Evolutionary conservation across 2,797 vertebrate species (phyloP).

Genomic region (Chrysocyon brachyurus): DNA sequence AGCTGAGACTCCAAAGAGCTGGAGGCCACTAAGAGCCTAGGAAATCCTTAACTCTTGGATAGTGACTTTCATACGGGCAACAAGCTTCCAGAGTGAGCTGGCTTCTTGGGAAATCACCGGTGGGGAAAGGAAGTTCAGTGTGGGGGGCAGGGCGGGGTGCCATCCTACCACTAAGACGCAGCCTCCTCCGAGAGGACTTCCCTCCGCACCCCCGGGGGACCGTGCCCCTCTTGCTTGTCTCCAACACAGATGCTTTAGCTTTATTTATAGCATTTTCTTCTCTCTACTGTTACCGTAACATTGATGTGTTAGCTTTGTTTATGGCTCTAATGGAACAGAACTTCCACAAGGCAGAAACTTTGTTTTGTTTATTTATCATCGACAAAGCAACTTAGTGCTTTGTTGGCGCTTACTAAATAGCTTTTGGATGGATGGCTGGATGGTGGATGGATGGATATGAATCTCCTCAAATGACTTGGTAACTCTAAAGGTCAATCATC

Average conservation of each 20-base stretch:
- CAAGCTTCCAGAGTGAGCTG: background rate
- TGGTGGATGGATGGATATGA: background rate
- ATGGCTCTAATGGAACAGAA: background rate
- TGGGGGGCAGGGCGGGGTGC: too few species aligned
- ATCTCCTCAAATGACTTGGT: background rate
- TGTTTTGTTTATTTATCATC: background rate
- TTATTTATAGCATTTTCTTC: background rate
- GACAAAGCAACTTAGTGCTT: background rate
- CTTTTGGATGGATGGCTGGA: background rate
- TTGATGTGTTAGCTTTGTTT: constrained; percentile 9
- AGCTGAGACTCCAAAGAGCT: background rate
- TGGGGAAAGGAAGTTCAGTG: background rate
- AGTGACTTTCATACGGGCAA: background rate
- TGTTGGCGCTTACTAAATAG: background rate
- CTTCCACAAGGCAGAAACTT: background rate
- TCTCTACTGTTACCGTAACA: background rate
- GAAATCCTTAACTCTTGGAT: background rate
- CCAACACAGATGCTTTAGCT: background rate
- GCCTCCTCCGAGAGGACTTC: background rate
- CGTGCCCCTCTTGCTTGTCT: accelerated
- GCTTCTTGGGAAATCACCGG: background rate
- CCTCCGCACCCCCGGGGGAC: accelerated
- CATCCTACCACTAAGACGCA: background rate
- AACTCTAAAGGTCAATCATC: background rate
- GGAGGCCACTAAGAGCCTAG: background rate